These are phyloP conservation scores for Chlorodrepanis virens DNA, from an alignment of 2,113 vertebrate genomes.

Conservation along the genomic window DNA sequence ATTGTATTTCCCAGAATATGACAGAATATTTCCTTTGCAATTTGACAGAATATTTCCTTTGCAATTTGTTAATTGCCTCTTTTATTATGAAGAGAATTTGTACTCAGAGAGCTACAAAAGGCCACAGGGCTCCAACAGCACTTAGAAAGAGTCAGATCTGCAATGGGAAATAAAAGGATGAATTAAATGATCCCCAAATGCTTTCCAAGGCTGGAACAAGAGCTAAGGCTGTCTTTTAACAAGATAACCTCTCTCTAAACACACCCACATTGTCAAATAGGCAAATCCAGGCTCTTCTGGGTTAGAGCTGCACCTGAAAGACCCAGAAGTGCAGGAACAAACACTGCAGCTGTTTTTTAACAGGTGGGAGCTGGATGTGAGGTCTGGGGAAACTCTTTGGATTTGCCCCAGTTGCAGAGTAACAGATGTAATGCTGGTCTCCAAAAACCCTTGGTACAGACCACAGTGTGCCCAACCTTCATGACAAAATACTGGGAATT, in stretches of 20 bases:
- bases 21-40: conserved; percentile 7
- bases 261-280: neutral
- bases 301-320: neutral
- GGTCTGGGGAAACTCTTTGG: neutral
- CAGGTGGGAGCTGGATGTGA: neutral
- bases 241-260: neutral
- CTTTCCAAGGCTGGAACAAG: neutral
- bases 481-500: neutral
- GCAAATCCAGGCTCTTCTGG: neutral
- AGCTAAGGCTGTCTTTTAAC: neutral
- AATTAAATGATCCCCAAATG: neutral
- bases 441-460: neutral
- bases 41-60: conserved; percentile 10
- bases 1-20: neutral
- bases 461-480: neutral
- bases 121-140: neutral
- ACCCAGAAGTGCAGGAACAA: neutral
- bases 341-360: neutral
- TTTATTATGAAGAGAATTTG: neutral
- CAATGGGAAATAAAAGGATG: neutral
- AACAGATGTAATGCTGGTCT: neutral
- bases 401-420: neutral
- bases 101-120: conserved; percentile 6
- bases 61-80: conserved; percentile 42
- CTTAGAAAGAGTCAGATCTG: neutral